phyloP scores from a whole-genome alignment of 2,797 vertebrate species.

The Rhynchotus rufescens region DNA sequence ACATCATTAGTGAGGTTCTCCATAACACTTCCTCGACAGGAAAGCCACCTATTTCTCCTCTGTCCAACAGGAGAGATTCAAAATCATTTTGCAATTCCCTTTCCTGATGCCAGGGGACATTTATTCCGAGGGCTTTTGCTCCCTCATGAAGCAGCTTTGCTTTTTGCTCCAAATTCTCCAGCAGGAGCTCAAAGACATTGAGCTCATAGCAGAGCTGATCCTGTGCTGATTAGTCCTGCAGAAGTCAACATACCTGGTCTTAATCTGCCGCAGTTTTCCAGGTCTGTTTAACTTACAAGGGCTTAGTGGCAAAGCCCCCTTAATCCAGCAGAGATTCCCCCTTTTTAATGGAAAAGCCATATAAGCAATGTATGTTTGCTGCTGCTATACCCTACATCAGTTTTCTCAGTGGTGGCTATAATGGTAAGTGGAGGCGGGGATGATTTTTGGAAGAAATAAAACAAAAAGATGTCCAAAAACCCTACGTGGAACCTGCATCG shows the following conservation, averaged over 20 bases:
- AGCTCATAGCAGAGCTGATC: not conserved
- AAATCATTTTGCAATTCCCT: not conserved
- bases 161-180: not conserved
- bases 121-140: not conserved
- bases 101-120: not conserved
- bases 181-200: not conserved
- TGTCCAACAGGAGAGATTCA: not conserved
- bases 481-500: not conserved
- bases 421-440: not conserved
- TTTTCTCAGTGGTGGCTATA: not conserved
- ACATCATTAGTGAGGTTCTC: not conserved
- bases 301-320: not conserved
- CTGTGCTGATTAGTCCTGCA: too few species aligned
- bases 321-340: not conserved
- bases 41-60: not conserved
- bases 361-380: not conserved
- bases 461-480: not conserved
- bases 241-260: not conserved
- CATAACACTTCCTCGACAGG: not conserved
- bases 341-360: not conserved
- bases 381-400: not conserved
- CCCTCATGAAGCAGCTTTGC: not conserved
- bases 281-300: not conserved
- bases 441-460: not conserved
- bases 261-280: not conserved